Base-by-base conservation (phyloP, 2,113 vertebrate genomes). In the Stegastes partitus region DNA sequence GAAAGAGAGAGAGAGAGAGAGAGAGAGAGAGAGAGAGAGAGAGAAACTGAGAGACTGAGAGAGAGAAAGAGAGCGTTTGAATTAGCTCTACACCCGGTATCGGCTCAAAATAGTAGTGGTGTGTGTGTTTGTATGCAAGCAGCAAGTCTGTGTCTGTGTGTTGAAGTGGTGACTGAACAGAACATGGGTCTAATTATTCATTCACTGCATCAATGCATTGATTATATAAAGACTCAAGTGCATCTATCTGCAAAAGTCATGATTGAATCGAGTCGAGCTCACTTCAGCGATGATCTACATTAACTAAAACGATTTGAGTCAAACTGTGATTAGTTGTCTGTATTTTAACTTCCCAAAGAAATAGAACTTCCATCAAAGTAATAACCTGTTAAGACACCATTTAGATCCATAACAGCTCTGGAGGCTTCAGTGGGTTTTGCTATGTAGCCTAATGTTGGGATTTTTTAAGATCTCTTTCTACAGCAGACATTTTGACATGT, bases 81-180 rank as follows among this genome's bases (percentile, higher is more conserved):
- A 50, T 31, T 10, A 10, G 47, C 58, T 23, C 28, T 23, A 26
- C 34, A 74, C 23, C 1, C n/a, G 5, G 19, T 21, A 28, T 58
- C 12, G 54, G 16, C 42, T 67, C 76, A 63, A 62, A 64, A 71
- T 67, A 77, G 69, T 66, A 45, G 19, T 42, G 37, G 34, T 18
- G 11, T 53, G 23, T 42, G n/a, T 65, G 19, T 16, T 11, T 65
- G 4, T 2, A 8, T 50, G 19, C 47, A 50, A 50, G 16, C 39
- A 42, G 39, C 11, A 42, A 42, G 7, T 53, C 0, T 34, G 45
- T 2, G 11, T 37, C 4, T 39, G 28, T 59, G 16, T 34, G 59
- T 44, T 45, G 19, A 5, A 53, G 23, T 50, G 19, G n/a, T 0
- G 65, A 49, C 56, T 69, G 34, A 62, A 66, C n/a, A 54, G 50